A percentile compares a stretch with the other conserved stretches of the same genome.
These are phyloP conservation scores for Pipa parva DNA, from an alignment of 2,113 vertebrate genomes.

Conservation along the genomic window DNA sequence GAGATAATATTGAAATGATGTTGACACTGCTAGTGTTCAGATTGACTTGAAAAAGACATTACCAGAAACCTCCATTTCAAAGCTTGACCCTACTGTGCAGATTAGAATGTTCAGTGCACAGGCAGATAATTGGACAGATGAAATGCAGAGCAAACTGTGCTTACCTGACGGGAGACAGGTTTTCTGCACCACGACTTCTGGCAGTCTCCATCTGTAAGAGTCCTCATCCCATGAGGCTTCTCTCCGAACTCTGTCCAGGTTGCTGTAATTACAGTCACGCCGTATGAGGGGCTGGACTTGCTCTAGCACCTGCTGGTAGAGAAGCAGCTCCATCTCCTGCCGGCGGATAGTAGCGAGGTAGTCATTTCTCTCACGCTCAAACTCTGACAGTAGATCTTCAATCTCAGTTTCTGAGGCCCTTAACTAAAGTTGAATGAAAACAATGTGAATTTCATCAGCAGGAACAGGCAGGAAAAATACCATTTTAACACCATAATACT, in stretches of 20 bases:
- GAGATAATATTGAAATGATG: no score
- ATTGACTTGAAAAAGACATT: no score
- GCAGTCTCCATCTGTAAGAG: slow-evolving; percentile 71
- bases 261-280: slow-evolving; percentile 83
- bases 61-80: no score
- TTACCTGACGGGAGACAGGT: slow-evolving; percentile 76
- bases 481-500: no score
- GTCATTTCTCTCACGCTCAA: slow-evolving; percentile 77
- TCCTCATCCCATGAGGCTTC: slow-evolving; percentile 83
- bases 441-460: background rate
- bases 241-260: slow-evolving; percentile 66
- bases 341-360: slow-evolving; percentile 74
- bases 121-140: no score
- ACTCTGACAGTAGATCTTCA: slow-evolving; percentile 78
- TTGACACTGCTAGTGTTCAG: no score
- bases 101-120: no score
- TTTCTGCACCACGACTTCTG: slow-evolving; percentile 70
- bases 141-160: background rate
- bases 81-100: no score
- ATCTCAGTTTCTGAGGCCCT: slow-evolving; percentile 77
- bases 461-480: no score
- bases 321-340: slow-evolving; percentile 71
- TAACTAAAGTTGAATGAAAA: slow-evolving; percentile 66
- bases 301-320: slow-evolving; percentile 75
- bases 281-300: slow-evolving; percentile 71